A percentile compares a stretch with the other conserved stretches of the same genome.
phyloP scores from a whole-genome alignment of 2,888 invertebrate species.

The Heteromyza rotundicornis region DNA sequence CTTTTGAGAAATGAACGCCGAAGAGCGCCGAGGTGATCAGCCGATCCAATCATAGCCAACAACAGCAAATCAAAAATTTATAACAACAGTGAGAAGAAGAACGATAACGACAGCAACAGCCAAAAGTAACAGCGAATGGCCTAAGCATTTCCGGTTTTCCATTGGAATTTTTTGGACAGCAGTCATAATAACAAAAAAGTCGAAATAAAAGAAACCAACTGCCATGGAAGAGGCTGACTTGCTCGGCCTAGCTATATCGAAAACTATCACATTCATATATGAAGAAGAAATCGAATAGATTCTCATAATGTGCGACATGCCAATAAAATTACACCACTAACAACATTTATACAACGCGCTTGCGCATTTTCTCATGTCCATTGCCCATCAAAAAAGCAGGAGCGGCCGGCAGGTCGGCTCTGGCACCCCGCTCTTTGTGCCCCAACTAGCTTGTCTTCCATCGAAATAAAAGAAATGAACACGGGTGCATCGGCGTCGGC shows the following conservation, averaged over 20 bases:
- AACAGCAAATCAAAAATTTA: slow-evolving; percentile 37
- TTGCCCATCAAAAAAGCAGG: slow-evolving; percentile 15
- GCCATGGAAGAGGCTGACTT: background rate
- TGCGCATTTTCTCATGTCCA: slow-evolving; percentile 19
- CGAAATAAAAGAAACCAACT: background rate
- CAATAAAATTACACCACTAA: slow-evolving; percentile 13
- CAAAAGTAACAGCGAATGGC: slow-evolving; percentile 33
- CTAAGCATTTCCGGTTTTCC: slow-evolving; percentile 52
- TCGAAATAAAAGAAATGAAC: background rate
- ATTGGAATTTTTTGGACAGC: slow-evolving; percentile 39
- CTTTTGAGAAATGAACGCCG: slow-evolving; percentile 21
- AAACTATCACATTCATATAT: background rate
- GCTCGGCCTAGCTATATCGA: slow-evolving; percentile 1
- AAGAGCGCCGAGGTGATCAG: slow-evolving; percentile 4
- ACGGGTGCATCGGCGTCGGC: too few relatives aligned
- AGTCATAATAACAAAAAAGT: slow-evolving; percentile 1
- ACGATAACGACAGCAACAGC: slow-evolving; percentile 18
- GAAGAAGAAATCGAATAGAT: background rate
- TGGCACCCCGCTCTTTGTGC: background rate
- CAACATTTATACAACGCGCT: slow-evolving; percentile 7
- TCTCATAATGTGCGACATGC: slow-evolving; percentile 17
- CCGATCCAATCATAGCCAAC: slow-evolving; percentile 29
- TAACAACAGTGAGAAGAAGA: slow-evolving; percentile 16
- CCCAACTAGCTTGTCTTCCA: background rate
- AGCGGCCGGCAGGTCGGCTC: background rate